Percentiles rank a stretch among this genome's conserved stretches.
These are phyloP conservation scores for Pelmatolapia mariae DNA, from an alignment of 2,113 vertebrate genomes.

Conservation along the genomic window DNA sequence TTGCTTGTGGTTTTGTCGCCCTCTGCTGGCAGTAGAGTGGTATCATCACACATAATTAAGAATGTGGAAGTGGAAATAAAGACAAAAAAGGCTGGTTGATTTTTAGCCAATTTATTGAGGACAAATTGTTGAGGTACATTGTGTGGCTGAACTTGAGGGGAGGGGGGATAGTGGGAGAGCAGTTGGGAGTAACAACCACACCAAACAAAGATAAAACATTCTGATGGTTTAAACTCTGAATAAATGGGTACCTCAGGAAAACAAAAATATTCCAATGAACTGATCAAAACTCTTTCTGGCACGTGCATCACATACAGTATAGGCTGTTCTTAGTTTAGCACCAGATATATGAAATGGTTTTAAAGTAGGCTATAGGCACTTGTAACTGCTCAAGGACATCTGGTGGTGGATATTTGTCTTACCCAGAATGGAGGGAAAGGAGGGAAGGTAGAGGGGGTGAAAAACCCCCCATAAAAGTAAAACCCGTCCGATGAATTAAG, in stretches of 20 bases:
- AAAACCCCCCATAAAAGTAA: not conserved
- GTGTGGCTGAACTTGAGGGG: slow-evolving; percentile 64
- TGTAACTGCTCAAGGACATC: slow-evolving; percentile 20
- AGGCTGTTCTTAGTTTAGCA: slow-evolving; percentile 33
- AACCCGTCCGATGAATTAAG: slow-evolving; percentile 48
- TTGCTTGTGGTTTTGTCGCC: not conserved
- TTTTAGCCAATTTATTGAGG: slow-evolving; percentile 70
- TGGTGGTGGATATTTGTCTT: not conserved
- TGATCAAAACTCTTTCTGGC: slow-evolving; percentile 29
- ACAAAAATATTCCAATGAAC: slow-evolving; percentile 29
- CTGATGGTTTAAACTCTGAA: slow-evolving; percentile 11
- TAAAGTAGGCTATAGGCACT: slow-evolving; percentile 16
- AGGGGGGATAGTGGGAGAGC: slow-evolving; percentile 20
- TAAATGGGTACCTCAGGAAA: slow-evolving; percentile 50
- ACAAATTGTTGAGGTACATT: slow-evolving; percentile 82
- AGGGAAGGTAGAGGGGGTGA: not conserved
- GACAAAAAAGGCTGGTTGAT: not conserved
- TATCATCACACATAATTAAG: not conserved
- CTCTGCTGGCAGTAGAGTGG: not conserved
- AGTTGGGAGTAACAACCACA: slow-evolving; percentile 47
- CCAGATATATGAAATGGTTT: slow-evolving; percentile 17
- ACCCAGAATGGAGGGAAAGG: slow-evolving; percentile 19
- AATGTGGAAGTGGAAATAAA: not conserved
- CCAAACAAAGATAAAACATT: slow-evolving; percentile 32
- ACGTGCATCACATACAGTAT: slow-evolving; percentile 5